Percentiles rank a stretch among this genome's conserved stretches.
Evolutionary conservation across 2,113 vertebrate species (phyloP).

Genomic region (Irena cyanogastra): DNA sequence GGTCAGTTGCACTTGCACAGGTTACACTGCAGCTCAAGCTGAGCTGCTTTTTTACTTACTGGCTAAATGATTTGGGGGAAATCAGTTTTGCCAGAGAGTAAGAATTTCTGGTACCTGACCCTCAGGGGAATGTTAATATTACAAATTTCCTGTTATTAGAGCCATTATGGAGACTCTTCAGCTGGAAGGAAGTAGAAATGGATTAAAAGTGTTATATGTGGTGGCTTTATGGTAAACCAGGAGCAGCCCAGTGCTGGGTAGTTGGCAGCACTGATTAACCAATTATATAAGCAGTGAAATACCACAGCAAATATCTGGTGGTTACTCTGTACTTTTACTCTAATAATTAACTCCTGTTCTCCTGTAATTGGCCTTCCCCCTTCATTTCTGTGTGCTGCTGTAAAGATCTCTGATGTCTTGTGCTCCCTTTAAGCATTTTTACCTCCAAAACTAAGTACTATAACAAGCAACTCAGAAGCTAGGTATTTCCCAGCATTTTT

Average conservation of each 20-base stretch:
- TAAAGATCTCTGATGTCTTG: background rate
- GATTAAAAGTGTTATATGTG: background rate
- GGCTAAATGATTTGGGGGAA: background rate
- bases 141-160: background rate
- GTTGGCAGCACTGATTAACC: background rate
- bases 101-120: background rate
- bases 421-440: background rate
- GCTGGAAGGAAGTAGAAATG: background rate
- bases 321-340: background rate
- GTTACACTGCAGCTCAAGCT: background rate
- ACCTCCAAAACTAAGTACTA: background rate
- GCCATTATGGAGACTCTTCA: background rate
- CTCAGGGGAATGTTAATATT: background rate
- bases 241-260: background rate
- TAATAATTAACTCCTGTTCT: background rate
- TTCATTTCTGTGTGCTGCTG: background rate
- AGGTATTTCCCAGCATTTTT: background rate
- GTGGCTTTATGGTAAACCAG: background rate
- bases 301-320: background rate
- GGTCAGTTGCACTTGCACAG: background rate
- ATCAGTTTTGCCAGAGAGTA: background rate
- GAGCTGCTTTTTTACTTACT: background rate
- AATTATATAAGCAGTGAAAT: background rate
- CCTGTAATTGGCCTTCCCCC: background rate
- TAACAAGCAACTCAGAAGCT: background rate